Percentiles rank a stretch among this genome's conserved stretches.
Evolutionary conservation across 2,797 vertebrate species (phyloP).

Genomic region (Parauchenoglanis ngamensis): DNA sequence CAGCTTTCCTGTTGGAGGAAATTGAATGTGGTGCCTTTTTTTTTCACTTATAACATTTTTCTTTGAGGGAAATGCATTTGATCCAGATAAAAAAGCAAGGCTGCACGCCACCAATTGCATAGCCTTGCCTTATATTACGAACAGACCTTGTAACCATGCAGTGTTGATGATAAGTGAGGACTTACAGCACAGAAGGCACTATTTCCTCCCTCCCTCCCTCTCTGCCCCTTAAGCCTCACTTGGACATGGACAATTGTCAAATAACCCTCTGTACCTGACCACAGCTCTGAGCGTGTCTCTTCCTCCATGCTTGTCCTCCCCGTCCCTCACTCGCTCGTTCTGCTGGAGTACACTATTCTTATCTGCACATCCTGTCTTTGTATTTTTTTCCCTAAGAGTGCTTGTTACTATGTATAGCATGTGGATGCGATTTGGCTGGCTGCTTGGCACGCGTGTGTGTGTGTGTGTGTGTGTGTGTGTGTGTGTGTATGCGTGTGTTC

Average conservation of each 20-base stretch:
- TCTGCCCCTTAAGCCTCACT: not conserved
- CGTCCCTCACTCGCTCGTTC: not conserved
- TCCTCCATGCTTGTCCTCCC: not conserved
- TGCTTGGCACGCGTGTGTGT: not conserved
- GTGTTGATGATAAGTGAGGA: not conserved
- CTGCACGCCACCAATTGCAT: too few species aligned
- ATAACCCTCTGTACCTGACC: conserved; percentile 11
- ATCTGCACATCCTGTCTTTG: conserved; percentile 6
- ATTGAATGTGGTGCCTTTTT: too few species aligned
- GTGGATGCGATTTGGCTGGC: not conserved
- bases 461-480: not conserved
- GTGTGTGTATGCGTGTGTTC: not conserved
- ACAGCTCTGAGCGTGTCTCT: not conserved
- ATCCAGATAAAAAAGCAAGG: too few species aligned
- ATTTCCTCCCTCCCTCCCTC: not conserved
- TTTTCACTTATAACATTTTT: too few species aligned
- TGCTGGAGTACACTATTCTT: not conserved
- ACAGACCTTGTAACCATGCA: not conserved
- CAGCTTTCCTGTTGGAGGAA: too few species aligned
- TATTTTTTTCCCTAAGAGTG: not conserved
- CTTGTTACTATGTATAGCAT: conserved; percentile 25
- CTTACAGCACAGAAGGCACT: not conserved
- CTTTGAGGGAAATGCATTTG: too few species aligned
- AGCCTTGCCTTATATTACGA: not conserved
- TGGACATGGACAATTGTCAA: not conserved